Percentiles rank a stretch among this genome's conserved stretches.
phyloP scores from a whole-genome alignment of 2,113 vertebrate genomes.

The Tachysurus fulvidraco region DNA sequence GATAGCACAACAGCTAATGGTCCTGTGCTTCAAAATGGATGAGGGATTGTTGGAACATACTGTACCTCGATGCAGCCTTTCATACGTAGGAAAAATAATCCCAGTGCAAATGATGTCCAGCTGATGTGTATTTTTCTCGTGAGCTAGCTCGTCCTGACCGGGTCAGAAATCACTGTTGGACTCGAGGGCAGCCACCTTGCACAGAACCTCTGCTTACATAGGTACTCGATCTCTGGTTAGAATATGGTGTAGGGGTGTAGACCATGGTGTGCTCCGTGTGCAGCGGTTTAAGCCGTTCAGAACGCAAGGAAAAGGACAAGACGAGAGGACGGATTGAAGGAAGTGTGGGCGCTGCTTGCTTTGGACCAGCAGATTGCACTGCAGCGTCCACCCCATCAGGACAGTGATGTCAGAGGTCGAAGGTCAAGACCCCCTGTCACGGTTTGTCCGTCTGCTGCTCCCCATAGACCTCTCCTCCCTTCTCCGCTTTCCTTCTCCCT shows the following conservation, averaged over 20 bases:
- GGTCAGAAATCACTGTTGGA: background rate
- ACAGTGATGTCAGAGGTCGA: slow-evolving; percentile 52
- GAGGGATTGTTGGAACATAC: background rate
- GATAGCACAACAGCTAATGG: background rate
- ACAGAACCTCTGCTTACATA: no score
- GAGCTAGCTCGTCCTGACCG: background rate
- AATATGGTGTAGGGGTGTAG: background rate
- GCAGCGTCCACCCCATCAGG: slow-evolving; percentile 44
- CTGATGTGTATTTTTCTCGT: slow-evolving; percentile 2
- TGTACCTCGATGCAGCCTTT: background rate
- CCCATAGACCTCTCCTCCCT: slow-evolving; percentile 44
- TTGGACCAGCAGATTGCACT: slow-evolving; percentile 56
- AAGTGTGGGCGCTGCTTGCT: background rate
- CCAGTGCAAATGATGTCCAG: background rate
- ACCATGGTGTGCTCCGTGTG: background rate
- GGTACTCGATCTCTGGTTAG: background rate
- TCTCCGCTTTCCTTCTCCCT: slow-evolving; percentile 24
- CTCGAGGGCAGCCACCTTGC: background rate
- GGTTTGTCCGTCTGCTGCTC: slow-evolving; percentile 44
- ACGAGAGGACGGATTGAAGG: background rate
- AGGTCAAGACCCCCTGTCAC: slow-evolving; percentile 57
- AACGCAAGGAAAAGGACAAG: background rate
- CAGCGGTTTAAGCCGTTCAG: background rate
- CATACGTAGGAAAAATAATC: background rate
- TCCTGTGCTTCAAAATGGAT: background rate